phyloP scores from a whole-genome alignment of 2,888 invertebrate species.

The Cantharis nigra region DNA sequence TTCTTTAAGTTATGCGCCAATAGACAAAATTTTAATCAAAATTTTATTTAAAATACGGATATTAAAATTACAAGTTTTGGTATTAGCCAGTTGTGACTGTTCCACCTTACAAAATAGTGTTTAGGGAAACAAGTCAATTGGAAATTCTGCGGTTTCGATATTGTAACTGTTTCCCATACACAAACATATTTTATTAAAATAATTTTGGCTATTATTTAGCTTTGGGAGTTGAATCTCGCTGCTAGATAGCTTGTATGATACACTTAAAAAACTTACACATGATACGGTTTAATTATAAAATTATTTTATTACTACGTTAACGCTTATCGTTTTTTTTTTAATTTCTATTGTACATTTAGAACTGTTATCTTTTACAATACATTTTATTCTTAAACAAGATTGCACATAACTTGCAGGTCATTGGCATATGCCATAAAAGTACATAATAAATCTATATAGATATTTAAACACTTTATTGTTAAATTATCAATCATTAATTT shows the following conservation, averaged over 20 bases:
- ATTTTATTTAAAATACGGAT: background rate
- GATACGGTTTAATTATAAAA: background rate
- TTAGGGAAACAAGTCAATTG: background rate
- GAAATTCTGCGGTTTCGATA: background rate
- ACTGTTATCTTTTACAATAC: background rate
- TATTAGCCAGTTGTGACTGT: background rate
- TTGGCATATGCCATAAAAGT: background rate
- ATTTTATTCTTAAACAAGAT: background rate
- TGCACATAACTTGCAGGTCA: slow-evolving; percentile 1
- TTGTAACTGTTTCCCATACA: background rate
- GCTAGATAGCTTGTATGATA: background rate
- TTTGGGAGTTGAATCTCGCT: background rate
- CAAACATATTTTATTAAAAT: background rate
- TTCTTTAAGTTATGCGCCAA: background rate
- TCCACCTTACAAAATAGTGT: background rate
- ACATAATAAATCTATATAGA: background rate
- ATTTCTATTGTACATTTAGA: background rate
- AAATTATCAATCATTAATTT: background rate
- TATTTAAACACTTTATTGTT: background rate
- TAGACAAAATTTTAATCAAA: background rate
- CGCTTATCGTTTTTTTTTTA: background rate
- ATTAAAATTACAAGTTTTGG: background rate
- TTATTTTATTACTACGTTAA: background rate
- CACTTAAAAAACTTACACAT: background rate
- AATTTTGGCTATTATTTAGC: background rate